These are phyloP conservation scores for Callaeas wilsoni DNA, from an alignment of 2,113 vertebrate genomes.

Conservation along the genomic window DNA sequence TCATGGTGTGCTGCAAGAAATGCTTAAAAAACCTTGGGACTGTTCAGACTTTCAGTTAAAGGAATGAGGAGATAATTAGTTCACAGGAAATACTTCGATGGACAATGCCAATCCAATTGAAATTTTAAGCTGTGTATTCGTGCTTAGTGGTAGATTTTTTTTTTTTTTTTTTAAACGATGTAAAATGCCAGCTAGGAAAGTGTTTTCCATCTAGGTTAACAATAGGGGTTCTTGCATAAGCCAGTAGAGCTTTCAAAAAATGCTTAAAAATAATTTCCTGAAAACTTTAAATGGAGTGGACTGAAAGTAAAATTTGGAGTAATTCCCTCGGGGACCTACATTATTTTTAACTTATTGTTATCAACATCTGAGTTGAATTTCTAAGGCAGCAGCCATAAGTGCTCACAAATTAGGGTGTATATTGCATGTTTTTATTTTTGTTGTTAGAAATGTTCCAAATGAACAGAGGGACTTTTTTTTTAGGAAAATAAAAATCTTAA, in stretches of 20 bases:
- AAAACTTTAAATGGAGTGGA: not conserved
- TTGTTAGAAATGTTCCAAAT: not conserved
- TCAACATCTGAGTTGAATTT: not conserved
- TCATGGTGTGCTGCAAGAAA: not conserved
- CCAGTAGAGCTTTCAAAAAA: not conserved
- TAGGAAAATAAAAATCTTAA: not conserved
- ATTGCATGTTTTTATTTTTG: not conserved
- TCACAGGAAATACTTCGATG: not conserved
- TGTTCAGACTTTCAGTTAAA: not conserved
- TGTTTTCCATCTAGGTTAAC: not conserved
- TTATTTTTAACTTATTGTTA: not conserved
- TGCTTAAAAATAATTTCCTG: not conserved
- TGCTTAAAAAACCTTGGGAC: not conserved
- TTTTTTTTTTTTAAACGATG: not conserved
- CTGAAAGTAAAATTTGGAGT: not conserved
- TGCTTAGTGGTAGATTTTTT: not conserved
- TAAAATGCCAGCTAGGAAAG: not conserved
- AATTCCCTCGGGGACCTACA: not conserved
- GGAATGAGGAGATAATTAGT: not conserved
- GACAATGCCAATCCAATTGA: not conserved
- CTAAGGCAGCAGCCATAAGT: not conserved
- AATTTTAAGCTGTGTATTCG: not conserved
- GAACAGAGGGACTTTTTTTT: not conserved
- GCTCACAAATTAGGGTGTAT: not conserved
- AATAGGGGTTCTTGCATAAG: constrained; percentile 16